Base-by-base conservation (phyloP, 2,888 invertebrate species). In the Polietes domitor region DNA sequence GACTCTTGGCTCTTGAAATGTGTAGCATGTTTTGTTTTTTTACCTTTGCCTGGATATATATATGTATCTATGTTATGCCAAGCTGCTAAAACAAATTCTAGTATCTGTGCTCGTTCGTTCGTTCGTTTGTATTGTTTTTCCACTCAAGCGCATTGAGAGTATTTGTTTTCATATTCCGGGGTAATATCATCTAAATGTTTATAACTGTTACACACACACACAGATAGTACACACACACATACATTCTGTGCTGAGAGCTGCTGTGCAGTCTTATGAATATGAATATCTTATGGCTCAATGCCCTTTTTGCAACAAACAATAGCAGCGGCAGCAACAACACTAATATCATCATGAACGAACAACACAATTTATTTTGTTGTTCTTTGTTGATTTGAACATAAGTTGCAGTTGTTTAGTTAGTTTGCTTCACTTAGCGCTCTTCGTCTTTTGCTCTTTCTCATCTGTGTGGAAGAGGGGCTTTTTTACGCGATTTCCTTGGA, bases 241-340 rank as follows among this genome's bases (percentile, higher is more conserved):
- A 32, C 5, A 32, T 32, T 4, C 9, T 32, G 32, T 32, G 32
- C 5, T n/a, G 5, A 32, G 32, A 32, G 32, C 32, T n/a, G 32
- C 32, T 9, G 15, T 15, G n/a, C 12, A 61, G 17, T 61, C 32
- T 61, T 61, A 28, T 61, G 28, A 61, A 61, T 61, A 61, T 43
- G 37, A 61, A 72, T 53, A 77, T 77, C 61, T 71, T 77, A 72
- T 72, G 77, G 77, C 77, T 77, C 77, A 77, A 72, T 77, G 77
- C 32, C 71, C 77, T 77, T 77, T 76, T 70, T 53, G 61, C 19
- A 58, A 55, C 10, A 47, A 47, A 77, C 24, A 70, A 43, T 47
- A 58, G 32, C 28, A 61, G 32, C 28, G 10, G 32, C 26, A 28
- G 10, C 28, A 28, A 32, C 61, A 43, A 58, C 55, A 43, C n/a